A percentile compares a stretch with the other conserved stretches of the same genome.
Evolutionary conservation across 2,888 invertebrate genomes (phyloP).

Genomic region (Agonopterix arenella): DNA sequence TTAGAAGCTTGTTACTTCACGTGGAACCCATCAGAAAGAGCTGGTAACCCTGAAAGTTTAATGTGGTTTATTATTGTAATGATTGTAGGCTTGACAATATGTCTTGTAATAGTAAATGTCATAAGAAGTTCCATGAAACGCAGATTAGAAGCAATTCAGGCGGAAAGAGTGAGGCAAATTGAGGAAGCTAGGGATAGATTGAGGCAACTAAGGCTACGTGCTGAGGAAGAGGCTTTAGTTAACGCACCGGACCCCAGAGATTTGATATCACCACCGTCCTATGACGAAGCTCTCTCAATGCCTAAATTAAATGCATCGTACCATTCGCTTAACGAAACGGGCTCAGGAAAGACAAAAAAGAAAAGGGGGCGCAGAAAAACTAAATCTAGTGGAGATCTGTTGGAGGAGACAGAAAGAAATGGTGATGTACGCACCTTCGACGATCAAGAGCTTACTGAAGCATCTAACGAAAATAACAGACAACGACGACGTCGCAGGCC

Average conservation of each 20-base stretch:
- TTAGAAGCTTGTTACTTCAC: slow-evolving; percentile 78
- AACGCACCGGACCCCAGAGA: slow-evolving; percentile 84
- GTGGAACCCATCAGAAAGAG: slow-evolving; percentile 73
- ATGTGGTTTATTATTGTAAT: slow-evolving; percentile 78
- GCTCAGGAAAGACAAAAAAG: slow-evolving; percentile 54
- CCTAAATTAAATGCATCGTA: slow-evolving; percentile 80
- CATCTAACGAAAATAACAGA: slow-evolving; percentile 31
- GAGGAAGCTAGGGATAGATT: slow-evolving; percentile 77
- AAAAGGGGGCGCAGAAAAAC: slow-evolving; percentile 67
- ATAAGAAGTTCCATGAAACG: slow-evolving; percentile 75
- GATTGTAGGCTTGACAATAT: slow-evolving; percentile 70
- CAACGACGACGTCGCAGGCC: slow-evolving; percentile 39
- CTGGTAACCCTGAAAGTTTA: slow-evolving; percentile 60
- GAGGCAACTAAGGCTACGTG: slow-evolving; percentile 69
- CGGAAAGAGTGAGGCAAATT: slow-evolving; percentile 73
- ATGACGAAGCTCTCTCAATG: slow-evolving; percentile 86
- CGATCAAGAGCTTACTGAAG: slow-evolving; percentile 46
- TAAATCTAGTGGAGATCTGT: slow-evolving; percentile 68
- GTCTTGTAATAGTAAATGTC: slow-evolving; percentile 71
- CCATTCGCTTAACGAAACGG: slow-evolving; percentile 70
- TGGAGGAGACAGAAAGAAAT: slow-evolving; percentile 65
- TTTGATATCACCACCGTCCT: slow-evolving; percentile 82
- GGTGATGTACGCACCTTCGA: slow-evolving; percentile 48
- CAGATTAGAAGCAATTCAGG: slow-evolving; percentile 64
- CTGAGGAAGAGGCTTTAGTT: slow-evolving; percentile 71